These are phyloP conservation scores for Melanogrammus aeglefinus DNA, from an alignment of 2,797 vertebrate genomes.

Conservation along the genomic window DNA sequence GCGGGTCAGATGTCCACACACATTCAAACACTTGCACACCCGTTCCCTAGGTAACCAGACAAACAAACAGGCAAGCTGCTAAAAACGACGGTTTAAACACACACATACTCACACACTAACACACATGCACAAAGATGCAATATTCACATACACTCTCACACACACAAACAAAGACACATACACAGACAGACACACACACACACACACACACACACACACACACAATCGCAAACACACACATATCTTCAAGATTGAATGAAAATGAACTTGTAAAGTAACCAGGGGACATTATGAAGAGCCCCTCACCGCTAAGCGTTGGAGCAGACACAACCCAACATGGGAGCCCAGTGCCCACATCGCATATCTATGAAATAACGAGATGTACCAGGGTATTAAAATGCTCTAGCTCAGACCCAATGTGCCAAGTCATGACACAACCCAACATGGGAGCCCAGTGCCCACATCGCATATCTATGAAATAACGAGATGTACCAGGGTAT, in stretches of 20 bases:
- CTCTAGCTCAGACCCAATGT: too few relatives aligned
- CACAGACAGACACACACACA: neutral
- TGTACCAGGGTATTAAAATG: too few relatives aligned
- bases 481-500: conserved; percentile 56
- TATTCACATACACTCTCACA: too few relatives aligned
- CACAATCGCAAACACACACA: neutral
- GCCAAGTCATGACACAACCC: too few relatives aligned
- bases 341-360: too few relatives aligned
- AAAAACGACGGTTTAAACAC: neutral
- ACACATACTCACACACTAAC: conserved; percentile 1
- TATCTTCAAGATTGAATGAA: conserved; percentile 21
- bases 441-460: conserved; percentile 34
- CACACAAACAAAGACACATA: neutral
- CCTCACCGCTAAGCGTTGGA: conserved; percentile 44
- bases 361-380: too few relatives aligned
- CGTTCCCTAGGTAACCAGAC: neutral
- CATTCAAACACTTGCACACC: conserved; percentile 5
- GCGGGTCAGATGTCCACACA: conserved; percentile 2
- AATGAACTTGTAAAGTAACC: conserved; percentile 51
- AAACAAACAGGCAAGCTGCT: conserved; percentile 19
- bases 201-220: neutral
- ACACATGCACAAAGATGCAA: too few relatives aligned
- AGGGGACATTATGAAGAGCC: conserved; percentile 50
- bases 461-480: conserved; percentile 65
- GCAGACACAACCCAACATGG: conserved; percentile 51